These are phyloP conservation scores for Achlya flavicornis DNA, from an alignment of 2,888 invertebrate species.

Conservation along the genomic window DNA sequence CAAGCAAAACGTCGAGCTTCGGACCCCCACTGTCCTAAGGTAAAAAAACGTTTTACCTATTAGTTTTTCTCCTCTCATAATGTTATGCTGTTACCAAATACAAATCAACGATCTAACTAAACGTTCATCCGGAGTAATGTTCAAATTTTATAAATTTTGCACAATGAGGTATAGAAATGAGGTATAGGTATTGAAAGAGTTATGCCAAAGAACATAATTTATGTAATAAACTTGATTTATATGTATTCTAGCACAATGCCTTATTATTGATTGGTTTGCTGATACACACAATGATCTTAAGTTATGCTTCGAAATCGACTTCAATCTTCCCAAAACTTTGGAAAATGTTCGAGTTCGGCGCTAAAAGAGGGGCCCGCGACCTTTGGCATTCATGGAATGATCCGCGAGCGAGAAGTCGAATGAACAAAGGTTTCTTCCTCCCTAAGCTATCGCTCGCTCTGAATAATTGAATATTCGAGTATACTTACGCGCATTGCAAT, in stretches of 20 bases:
- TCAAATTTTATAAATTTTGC: too few species aligned
- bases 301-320: constrained; percentile 29
- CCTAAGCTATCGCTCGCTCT: constrained; percentile 34
- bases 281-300: not conserved
- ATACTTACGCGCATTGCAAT: constrained; percentile 24
- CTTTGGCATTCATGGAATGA: constrained; percentile 57
- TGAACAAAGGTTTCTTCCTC: constrained; percentile 38
- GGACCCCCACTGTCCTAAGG: too few species aligned
- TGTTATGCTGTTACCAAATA: too few species aligned
- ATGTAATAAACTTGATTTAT: not conserved
- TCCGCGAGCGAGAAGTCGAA: constrained; percentile 36
- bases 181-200: too few species aligned
- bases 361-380: constrained; percentile 44
- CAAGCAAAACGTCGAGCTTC: too few species aligned
- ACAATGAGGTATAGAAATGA: too few species aligned
- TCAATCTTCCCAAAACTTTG: constrained; percentile 42
- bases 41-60: too few species aligned
- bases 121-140: too few species aligned
- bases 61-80: too few species aligned
- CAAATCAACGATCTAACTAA: too few species aligned
- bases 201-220: too few species aligned
- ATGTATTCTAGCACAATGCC: not conserved
- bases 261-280: not conserved
- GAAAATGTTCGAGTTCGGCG: constrained; percentile 42
- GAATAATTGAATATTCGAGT: constrained; percentile 49